Evolutionary conservation across 2,888 invertebrate genomes (phyloP).

Genomic region (Thysanoteuthis rhombus): DNA sequence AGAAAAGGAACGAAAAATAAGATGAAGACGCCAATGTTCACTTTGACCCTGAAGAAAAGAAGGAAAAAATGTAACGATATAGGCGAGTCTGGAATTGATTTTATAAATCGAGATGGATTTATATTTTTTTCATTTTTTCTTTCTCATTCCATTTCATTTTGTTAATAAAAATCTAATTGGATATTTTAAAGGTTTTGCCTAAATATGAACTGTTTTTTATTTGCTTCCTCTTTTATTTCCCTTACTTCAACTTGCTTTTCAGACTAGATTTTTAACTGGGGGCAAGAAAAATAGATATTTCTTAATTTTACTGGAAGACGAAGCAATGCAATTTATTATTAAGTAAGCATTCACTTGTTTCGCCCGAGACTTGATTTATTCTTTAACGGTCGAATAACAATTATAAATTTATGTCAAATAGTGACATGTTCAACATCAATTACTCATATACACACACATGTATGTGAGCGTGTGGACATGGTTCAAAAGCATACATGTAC

Average conservation of each 20-base stretch:
- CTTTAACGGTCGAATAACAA: not conserved
- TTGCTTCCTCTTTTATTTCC: not conserved
- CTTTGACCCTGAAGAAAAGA: too few relatives aligned
- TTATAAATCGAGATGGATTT: not conserved
- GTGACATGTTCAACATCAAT: slow-evolving; percentile 12
- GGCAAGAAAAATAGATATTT: not conserved
- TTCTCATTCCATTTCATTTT: not conserved
- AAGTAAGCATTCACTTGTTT: not conserved
- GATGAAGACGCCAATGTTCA: too few relatives aligned
- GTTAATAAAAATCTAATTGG: not conserved
- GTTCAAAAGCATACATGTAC: not conserved
- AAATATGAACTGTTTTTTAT: not conserved
- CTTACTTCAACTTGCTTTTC: not conserved
- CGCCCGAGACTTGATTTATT: not conserved
- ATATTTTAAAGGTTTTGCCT: slow-evolving; percentile 12
- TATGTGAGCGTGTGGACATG: too few relatives aligned
- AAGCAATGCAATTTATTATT: not conserved
- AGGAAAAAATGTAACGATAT: too few relatives aligned
- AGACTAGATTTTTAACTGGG: not conserved
- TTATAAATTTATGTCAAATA: not conserved
- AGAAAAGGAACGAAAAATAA: too few relatives aligned
- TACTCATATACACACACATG: not conserved
- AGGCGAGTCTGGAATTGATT: not conserved
- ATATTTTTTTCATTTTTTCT: not conserved
- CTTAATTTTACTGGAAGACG: not conserved